These are phyloP conservation scores for Troides helena DNA, from an alignment of 2,888 invertebrate genomes.

Conservation along the genomic window DNA sequence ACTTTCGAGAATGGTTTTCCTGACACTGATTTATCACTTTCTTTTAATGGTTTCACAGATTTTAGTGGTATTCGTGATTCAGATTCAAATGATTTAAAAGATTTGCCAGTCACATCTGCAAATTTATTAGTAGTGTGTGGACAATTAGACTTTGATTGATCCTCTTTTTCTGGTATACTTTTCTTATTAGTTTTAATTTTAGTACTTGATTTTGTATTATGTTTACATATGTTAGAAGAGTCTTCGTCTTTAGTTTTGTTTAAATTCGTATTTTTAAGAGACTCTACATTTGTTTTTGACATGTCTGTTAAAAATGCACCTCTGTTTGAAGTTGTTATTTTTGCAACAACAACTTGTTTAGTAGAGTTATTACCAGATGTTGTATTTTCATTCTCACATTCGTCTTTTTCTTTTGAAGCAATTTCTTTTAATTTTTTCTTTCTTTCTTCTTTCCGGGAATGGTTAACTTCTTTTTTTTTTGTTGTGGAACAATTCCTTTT, in stretches of 20 bases:
- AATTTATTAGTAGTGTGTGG: constrained; percentile 3
- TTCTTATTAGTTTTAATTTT: constrained; percentile 15
- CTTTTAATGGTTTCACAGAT: constrained; percentile 51
- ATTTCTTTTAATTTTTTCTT: constrained; percentile 76
- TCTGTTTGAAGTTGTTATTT: constrained; percentile 75
- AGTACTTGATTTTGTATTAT: constrained; percentile 9
- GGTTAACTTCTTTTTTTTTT: constrained; percentile 45
- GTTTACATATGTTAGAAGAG: constrained; percentile 14
- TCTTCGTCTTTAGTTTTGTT: constrained; percentile 19
- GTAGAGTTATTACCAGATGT: constrained; percentile 34
- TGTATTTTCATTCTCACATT: constrained; percentile 37
- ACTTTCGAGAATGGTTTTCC: constrained; percentile 61
- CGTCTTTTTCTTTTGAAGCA: constrained; percentile 58
- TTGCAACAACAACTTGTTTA: constrained; percentile 58
- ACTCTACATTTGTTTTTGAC: constrained; percentile 45
- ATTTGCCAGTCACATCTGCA: constrained; percentile 4
- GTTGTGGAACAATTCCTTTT: constrained; percentile 44
- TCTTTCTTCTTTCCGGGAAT: constrained; percentile 67
- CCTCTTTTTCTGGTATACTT: constrained; percentile 8
- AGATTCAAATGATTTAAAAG: constrained; percentile 21
- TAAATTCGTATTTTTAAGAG: constrained; percentile 39
- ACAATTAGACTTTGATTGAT: constrained; percentile 10
- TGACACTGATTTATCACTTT: constrained; percentile 45
- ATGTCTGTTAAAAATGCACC: constrained; percentile 76
- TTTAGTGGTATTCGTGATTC: constrained; percentile 47